Base-by-base conservation (phyloP, 2,888 invertebrate species). In the Erebia aethiops region DNA sequence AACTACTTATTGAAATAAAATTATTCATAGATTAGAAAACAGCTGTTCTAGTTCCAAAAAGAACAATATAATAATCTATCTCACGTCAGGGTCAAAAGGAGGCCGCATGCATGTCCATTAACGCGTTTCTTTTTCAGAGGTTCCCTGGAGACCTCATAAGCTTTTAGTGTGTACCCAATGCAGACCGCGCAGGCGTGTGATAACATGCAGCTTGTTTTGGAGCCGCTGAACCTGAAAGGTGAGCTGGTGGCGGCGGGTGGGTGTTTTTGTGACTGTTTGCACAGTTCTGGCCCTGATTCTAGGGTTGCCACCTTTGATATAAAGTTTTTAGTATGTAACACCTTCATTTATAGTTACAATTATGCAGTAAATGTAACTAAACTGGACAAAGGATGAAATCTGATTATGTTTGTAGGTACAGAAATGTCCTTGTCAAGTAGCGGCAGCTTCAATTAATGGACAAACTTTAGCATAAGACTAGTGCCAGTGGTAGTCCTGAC, bases 101-200 rank as follows among this genome's bases (percentile, higher is more conserved):
- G 26, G 80, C 76, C 78, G 77, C 90, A 87, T 91, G 92, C 92
- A 91, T 91, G 91, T 84, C 84, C 80, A 87, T 85, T 82, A 90
- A 88, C 84, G 85, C 87, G 78, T 91, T 92, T 91, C 86, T 92
- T 92, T 93, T 93, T 90, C 92, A 93, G 92, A 93, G 83, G 79
- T 86, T 80, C 84, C 79, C 82, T 81, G 78, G 82, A 84, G 81
- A 84, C 85, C 83, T 86, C 85, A 90, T 85, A 87, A 84, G 88
- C 90, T 91, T 92, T 91, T 88, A 88, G 84, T 91, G 87, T 91
- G 81, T 87, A 77, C 78, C 84, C 86, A 87, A 91, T 90, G 90
- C 89, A 86, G 87, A 84, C 87, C 81, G 82, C 81, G 78, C 87
- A 84, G 84, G 80, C 82, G 82, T 78, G 74, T 73, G 86, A 86